Conservation (phyloP, 2,888 invertebrate genomes). For the Slavum lentiscoides region DNA sequence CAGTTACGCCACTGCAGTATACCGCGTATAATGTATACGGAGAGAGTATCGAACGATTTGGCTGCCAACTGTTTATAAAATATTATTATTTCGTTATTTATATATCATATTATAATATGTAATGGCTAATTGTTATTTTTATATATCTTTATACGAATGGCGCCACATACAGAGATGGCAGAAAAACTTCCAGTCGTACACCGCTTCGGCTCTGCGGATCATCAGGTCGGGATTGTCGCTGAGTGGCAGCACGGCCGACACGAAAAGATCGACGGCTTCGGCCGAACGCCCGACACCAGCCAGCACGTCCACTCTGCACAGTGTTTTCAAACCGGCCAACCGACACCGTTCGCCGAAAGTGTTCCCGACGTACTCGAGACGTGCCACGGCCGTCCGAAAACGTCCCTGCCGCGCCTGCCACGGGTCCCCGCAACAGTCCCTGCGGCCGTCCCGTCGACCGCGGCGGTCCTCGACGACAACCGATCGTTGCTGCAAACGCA, state of each 20-base stretch:
- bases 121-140: background rate
- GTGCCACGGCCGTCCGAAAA: constrained; percentile 23
- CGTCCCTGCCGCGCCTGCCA: constrained; percentile 17
- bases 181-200: constrained; percentile 47
- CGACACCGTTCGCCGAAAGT: constrained; percentile 17
- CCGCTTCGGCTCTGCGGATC: constrained; percentile 36
- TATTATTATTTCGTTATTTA: too few species aligned
- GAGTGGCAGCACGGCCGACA: constrained; percentile 5
- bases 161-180: constrained; percentile 46
- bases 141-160: constrained; percentile 25
- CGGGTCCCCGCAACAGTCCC: background rate
- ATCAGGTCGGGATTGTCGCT: constrained; percentile 28
- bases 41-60: too few species aligned
- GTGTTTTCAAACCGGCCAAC: constrained; percentile 6
- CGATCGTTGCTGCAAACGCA: background rate
- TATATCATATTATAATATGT: too few species aligned
- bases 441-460: background rate
- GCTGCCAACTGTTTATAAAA: too few species aligned
- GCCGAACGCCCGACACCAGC: constrained; percentile 24
- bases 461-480: background rate
- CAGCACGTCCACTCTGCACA: constrained; percentile 32
- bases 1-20: too few species aligned
- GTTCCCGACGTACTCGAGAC: constrained; percentile 30
- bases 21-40: too few species aligned
- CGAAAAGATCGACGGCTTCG: constrained; percentile 44